Evolutionary conservation across 2,888 invertebrate species (phyloP), one percentile per base, ranked within the genome.

Genomic region (Venusia cambrica): DNA sequence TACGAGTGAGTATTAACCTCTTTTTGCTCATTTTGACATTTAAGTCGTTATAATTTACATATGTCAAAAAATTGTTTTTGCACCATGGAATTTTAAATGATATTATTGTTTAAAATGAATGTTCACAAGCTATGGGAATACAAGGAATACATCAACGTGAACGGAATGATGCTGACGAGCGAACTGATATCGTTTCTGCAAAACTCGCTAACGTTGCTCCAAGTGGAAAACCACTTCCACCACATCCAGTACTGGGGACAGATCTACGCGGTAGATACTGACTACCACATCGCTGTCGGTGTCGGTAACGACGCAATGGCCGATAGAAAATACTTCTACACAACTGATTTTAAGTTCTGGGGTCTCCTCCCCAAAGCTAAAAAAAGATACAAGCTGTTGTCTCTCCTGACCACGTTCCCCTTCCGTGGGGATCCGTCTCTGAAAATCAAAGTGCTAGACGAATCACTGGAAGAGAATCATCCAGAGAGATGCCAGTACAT

Each of bases 181-280:
- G 95, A 97, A 77, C 91, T 93, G 57, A 90, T 92, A 41, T 84
- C 92, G 1, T 54, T 93, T 33, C 77, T 96, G 5, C 91, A 94
- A 62, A 94, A 94, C 64, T 94, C 96, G 0, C 76, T 97, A 2
- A 87, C 93, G 0, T 78, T 95, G 34, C 81, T 97, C 17, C 93
- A 96, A 75, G 91, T 92, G 46, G 95, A 97, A 67, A 95, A 96
- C 73, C 95, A 95, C 68, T 96, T 96, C 70, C 76, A 88, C 6
- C 90, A 91, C 63, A 90, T 95, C 30, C 96, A 92, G 62, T 95
- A 96, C 62, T 96, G 96, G 95, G 97, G 97, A 0, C 92, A 92
- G 63, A 92, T 97, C 29, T 89, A 91, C 48, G 96, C 94, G 1
- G 79, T 90, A 0, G 91, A 91, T 47, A 88, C 88, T 7, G 96